These are phyloP conservation scores for Prorops nasuta DNA, from an alignment of 1,140 invertebrate genomes.

Conservation along the genomic window DNA sequence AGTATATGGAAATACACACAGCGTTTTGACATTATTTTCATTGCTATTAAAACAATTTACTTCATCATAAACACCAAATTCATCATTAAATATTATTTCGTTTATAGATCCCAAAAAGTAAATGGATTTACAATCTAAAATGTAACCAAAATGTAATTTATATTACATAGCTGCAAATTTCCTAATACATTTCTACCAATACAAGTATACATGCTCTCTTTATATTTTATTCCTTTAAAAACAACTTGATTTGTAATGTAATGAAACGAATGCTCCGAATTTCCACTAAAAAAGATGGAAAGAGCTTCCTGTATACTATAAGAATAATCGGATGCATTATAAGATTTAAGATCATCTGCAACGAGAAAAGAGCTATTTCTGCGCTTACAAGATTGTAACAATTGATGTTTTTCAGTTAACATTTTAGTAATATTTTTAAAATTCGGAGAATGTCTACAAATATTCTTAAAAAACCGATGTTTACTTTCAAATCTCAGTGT, in stretches of 20 bases:
- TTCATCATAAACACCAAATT: too few relatives aligned
- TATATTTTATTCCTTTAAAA: background rate
- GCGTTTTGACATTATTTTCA: too few relatives aligned
- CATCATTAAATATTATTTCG: background rate
- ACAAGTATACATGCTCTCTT: background rate
- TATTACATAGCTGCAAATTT: background rate
- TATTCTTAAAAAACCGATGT: background rate
- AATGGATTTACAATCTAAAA: background rate
- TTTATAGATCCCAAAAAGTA: background rate
- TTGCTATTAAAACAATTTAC: too few relatives aligned
- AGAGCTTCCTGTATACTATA: background rate
- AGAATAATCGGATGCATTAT: background rate
- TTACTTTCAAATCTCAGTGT: background rate
- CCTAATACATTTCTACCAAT: background rate
- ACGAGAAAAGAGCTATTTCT: background rate
- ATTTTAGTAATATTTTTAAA: background rate
- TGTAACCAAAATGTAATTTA: background rate
- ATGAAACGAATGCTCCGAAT: too few relatives aligned
- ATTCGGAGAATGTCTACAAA: background rate
- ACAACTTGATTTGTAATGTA: background rate
- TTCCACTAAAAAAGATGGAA: background rate
- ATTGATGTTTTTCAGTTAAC: background rate
- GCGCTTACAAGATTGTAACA: background rate
- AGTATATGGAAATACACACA: too few relatives aligned
- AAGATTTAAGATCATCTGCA: background rate